Conservation (phyloP, 2,113 vertebrate species). For the Tetraodon nigroviridis region DNA sequence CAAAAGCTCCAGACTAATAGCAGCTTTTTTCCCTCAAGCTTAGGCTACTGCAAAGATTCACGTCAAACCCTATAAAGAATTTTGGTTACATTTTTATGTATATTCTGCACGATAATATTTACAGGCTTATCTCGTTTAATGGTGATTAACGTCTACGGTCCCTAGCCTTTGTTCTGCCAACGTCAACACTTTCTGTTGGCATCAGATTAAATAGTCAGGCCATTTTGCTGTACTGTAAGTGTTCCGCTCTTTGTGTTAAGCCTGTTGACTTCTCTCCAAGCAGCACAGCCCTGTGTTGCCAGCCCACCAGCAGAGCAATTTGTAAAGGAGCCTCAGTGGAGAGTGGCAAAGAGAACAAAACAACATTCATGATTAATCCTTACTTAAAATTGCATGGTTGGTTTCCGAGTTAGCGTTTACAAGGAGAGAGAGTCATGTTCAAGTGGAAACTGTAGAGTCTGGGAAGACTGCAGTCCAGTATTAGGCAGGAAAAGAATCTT, state of each 20-base stretch:
- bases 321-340: slow-evolving; percentile 43
- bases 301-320: slow-evolving; percentile 33
- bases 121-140: too few relatives aligned
- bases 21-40: neutral
- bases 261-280: slow-evolving; percentile 19
- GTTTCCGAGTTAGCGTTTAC: slow-evolving; percentile 28
- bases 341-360: slow-evolving; percentile 44
- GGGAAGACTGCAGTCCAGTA: slow-evolving; percentile 4
- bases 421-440: neutral
- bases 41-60: neutral
- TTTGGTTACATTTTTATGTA: neutral
- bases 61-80: neutral
- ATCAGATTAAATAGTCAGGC: slow-evolving; percentile 9
- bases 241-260: slow-evolving; percentile 21
- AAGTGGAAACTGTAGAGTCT: slow-evolving; percentile 4
- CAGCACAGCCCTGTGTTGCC: slow-evolving; percentile 16
- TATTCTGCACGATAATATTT: neutral
- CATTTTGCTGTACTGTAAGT: slow-evolving; percentile 9
- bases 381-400: slow-evolving; percentile 43
- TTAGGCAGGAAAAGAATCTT: neutral
- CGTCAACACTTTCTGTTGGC: neutral
- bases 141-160: neutral
- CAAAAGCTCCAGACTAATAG: neutral
- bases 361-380: slow-evolving; percentile 54
- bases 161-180: neutral